Base-by-base conservation (phyloP, 2,888 invertebrate species). In the Pinctada fucata region DNA sequence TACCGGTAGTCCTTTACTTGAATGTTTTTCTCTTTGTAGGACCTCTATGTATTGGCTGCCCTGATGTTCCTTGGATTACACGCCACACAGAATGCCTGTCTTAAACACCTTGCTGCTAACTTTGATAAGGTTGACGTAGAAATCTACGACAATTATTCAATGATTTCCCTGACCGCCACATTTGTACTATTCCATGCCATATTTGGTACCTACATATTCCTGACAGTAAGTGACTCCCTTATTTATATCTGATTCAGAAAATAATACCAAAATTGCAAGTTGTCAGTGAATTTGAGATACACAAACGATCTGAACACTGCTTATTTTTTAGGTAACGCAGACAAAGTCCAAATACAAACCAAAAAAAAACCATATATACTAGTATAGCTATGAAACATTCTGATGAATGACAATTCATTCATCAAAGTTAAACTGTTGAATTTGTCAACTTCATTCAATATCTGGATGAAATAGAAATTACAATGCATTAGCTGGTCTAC, bases 141-240 rank as follows among this genome's bases (percentile, higher is more conserved):
- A 16, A 68, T 70, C 65, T 87, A 83, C 70, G 90, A 90, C 76
- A 79, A 82, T 68, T 84, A 84, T 72, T 83, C 85, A 58, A 82
- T 87, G 80, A 71, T 85, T 3, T 71, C 84, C 3, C 84, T 91
- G 69, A 86, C 86, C 45, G 73, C 84, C 3, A 71, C 88, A 58
- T 88, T 91, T 50, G 70, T 90, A 69, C 64, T 90, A 50, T 91
- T 90, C 83, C 91, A 92, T 80, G 58, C 90, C 16, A 66, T 86
- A 66, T 91, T 92, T 83, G 86, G 87, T 50, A 71, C 90, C 72
- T 90, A 89, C 82, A 89, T 92, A 63, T 88, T 88, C 79, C 78
- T 88, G 65, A 89, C 88, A 58, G 91, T 91, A 79, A 88, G 90
- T 87, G 63, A 6, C 52, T 2, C 31, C 31, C 31, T 31, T 31